A percentile compares a stretch with the other conserved stretches of the same genome.
These are phyloP conservation scores for Lochmaea capreae DNA, from an alignment of 2,888 invertebrate genomes.

Conservation along the genomic window DNA sequence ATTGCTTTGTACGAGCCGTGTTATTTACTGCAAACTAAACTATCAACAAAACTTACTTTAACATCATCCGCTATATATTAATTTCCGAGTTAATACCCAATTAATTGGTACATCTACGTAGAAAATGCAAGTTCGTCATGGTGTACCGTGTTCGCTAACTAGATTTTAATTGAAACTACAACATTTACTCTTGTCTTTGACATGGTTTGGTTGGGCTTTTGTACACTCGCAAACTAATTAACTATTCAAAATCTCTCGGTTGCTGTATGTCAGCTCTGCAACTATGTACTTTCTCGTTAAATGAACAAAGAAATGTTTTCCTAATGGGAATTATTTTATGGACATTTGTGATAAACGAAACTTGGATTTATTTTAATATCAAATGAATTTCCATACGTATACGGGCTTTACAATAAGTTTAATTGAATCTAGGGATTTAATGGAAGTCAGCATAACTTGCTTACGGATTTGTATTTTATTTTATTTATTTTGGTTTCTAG, in stretches of 20 bases:
- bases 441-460: background rate
- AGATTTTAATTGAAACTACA: conserved; percentile 61
- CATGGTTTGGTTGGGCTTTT: conserved; percentile 57
- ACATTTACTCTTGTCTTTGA: conserved; percentile 58
- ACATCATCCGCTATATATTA: conserved; percentile 31
- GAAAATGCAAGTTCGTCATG: conserved; percentile 46
- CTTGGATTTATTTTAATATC: background rate
- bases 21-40: conserved; percentile 15
- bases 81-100: conserved; percentile 35
- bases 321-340: conserved; percentile 12
- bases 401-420: background rate
- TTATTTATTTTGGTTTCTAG: too few relatives aligned
- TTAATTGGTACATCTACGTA: conserved; percentile 40
- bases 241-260: conserved; percentile 45
- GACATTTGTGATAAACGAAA: conserved; percentile 3
- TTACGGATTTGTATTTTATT: background rate
- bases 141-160: conserved; percentile 54
- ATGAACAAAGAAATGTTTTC: conserved; percentile 32
- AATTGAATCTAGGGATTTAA: background rate
- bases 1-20: conserved; percentile 11
- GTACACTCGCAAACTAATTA: conserved; percentile 56
- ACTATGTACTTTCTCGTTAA: conserved; percentile 5
- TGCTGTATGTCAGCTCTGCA: conserved; percentile 38
- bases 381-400: background rate
- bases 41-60: conserved; percentile 27